Percentiles rank a stretch among this genome's conserved stretches.
Conservation (phyloP, 1,140 invertebrate genomes). For the Parasteatoda tepidariorum region DNA sequence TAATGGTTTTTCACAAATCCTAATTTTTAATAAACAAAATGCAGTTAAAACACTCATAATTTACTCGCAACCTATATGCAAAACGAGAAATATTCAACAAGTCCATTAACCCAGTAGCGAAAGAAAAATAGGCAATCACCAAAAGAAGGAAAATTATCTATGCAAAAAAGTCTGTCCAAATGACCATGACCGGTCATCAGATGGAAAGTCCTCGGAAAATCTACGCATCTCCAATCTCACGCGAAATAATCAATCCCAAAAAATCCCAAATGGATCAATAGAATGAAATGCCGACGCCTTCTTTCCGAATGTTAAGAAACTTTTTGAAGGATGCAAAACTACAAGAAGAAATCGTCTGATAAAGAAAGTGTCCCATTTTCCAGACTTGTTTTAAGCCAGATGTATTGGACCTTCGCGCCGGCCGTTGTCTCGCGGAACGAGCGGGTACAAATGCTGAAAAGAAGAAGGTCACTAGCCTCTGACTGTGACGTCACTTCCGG, state of each 20-base stretch:
- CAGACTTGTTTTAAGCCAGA: neutral
- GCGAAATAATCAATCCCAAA: neutral
- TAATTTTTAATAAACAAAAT: too few species aligned
- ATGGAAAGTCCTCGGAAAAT: neutral
- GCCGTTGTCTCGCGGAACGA: slow-evolving; percentile 15
- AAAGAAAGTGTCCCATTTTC: slow-evolving; percentile 30
- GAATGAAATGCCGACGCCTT: neutral
- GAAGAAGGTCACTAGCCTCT: neutral
- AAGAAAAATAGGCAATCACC: too few species aligned
- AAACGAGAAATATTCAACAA: too few species aligned
- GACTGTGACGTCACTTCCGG: slow-evolving; percentile 11
- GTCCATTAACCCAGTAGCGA: too few species aligned
- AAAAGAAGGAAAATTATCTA: too few species aligned
- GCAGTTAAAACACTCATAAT: too few species aligned
- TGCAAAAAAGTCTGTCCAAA: too few species aligned
- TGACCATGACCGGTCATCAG: neutral
- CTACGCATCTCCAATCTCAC: neutral
- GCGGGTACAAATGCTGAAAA: neutral
- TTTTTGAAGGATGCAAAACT: neutral
- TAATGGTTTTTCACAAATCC: too few species aligned
- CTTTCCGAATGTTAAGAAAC: neutral
- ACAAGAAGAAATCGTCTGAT: neutral
- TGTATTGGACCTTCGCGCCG: slow-evolving; percentile 10
- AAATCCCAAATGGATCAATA: neutral
- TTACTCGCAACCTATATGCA: too few species aligned